phyloP scores from a whole-genome alignment of 2,888 invertebrate species.

The Idaea dimidiata region DNA sequence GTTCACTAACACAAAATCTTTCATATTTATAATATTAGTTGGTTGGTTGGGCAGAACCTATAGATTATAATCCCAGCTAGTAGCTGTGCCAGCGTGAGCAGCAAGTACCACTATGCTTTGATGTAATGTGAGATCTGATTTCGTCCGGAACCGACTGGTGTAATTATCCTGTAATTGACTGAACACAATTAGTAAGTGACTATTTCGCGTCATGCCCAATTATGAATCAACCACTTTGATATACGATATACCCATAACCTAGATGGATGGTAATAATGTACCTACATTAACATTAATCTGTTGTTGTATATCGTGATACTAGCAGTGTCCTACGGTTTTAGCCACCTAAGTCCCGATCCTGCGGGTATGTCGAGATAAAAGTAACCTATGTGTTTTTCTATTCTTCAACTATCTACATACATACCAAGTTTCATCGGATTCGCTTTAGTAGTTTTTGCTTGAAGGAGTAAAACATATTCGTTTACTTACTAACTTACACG shows the following conservation, averaged over 20 bases:
- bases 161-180: background rate
- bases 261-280: background rate
- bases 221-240: background rate
- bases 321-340: background rate
- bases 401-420: too few species aligned
- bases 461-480: too few species aligned
- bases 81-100: too few species aligned
- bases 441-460: too few species aligned
- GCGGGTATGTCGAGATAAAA: too few species aligned
- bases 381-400: too few species aligned
- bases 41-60: too few species aligned
- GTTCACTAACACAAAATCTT: too few species aligned
- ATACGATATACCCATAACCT: background rate
- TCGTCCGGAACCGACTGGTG: background rate
- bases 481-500: too few species aligned
- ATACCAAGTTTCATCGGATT: too few species aligned
- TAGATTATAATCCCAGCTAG: too few species aligned
- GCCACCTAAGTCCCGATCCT: background rate
- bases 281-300: background rate
- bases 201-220: background rate
- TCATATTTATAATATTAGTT: too few species aligned
- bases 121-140: background rate
- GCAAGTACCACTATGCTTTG: background rate
- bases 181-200: conserved; percentile 1
- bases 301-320: background rate